A percentile compares a stretch with the other conserved stretches of the same genome.
Evolutionary conservation across 2,888 invertebrate genomes (phyloP).

Genomic region (Mimas tiliae): DNA sequence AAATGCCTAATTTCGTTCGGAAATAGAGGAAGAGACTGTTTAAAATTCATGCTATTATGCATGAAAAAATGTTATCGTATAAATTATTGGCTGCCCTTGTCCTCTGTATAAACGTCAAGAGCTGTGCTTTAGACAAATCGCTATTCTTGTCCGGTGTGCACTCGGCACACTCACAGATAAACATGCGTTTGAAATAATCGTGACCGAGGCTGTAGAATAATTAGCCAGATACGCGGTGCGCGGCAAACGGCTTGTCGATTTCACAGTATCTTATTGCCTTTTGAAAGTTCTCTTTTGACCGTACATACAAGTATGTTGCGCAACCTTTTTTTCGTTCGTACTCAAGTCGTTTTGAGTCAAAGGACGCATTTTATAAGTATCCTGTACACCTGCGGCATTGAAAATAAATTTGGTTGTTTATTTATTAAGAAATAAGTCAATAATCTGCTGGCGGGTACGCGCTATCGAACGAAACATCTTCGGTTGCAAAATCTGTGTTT

Average conservation of each 20-base stretch:
- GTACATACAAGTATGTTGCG: slow-evolving; percentile 44
- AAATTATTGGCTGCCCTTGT: slow-evolving; percentile 10
- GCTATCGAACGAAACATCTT: slow-evolving; percentile 43
- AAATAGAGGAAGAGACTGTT: not conserved
- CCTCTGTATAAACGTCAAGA: not conserved
- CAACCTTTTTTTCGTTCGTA: slow-evolving; percentile 54
- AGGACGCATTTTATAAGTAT: slow-evolving; percentile 51
- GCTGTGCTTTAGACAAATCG: slow-evolving; percentile 31
- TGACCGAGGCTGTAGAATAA: slow-evolving; percentile 72
- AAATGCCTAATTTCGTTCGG: slow-evolving; percentile 30
- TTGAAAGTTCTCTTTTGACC: slow-evolving; percentile 70
- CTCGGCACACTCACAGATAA: slow-evolving; percentile 40
- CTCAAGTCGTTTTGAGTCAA: slow-evolving; percentile 51
- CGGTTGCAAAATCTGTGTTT: slow-evolving; percentile 47
- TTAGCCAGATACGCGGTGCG: slow-evolving; percentile 67
- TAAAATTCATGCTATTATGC: not conserved
- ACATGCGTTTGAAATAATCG: slow-evolving; percentile 61
- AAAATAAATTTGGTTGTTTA: slow-evolving; percentile 53
- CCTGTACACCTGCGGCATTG: slow-evolving; percentile 54
- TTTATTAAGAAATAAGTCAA: slow-evolving; percentile 58
- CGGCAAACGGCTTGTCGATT: slow-evolving; percentile 60
- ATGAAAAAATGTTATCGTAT: not conserved
- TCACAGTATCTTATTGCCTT: slow-evolving; percentile 76
- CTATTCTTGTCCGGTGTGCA: slow-evolving; percentile 40
- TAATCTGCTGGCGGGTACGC: slow-evolving; percentile 47